Base-by-base conservation (phyloP, 2,797 vertebrate genomes). In the Hyperoplus lanceolatus region DNA sequence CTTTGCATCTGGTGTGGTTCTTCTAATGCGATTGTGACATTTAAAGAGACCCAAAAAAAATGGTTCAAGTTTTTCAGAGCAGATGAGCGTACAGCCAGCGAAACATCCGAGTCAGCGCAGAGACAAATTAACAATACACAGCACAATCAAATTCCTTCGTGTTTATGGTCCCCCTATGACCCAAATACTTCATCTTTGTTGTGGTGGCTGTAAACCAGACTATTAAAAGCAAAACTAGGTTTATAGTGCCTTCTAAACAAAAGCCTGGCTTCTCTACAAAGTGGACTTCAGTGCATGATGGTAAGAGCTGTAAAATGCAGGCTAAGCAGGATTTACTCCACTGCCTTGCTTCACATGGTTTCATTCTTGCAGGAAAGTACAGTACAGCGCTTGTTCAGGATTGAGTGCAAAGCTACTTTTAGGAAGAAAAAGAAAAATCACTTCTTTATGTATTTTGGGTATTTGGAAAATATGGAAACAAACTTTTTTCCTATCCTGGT, bases 321-420 rank as follows among this genome's bases (percentile, higher is more conserved):
- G 60, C 81, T 86, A 90, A 91, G 91, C 88, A 82, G 88, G 90
- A 92, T 92, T 29, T 87, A 91, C 43, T 81, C 21, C 21, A 62
- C 80, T 67, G 82, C 82, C n/a, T 55, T 80, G 79, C 72, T 88
- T 91, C 87, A 90, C 89, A 84, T 82, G 64, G 75, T 77, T 86
- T 87, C 82, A 86, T 77, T 82, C 77, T 70, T 78, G 77, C 79
- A 74, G 78, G 82, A 84, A 80, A 86, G 67, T 88, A 91, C 87
- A 90, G 88, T 91, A 91, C 92, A 92, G 92, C 81, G 89, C 90
- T 90, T 85, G 65, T 87, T 86, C 62, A 75, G 70, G 59, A 78
- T 80, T 18, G 81, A 93, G 93, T 91, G 92, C 84, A 92, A 90
- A 74, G 83, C 67, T 77, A 84, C 61, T 79, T 87, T 80, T 53